These are phyloP conservation scores for Drepana arcuata DNA, from an alignment of 1,140 invertebrate genomes.

Conservation along the genomic window DNA sequence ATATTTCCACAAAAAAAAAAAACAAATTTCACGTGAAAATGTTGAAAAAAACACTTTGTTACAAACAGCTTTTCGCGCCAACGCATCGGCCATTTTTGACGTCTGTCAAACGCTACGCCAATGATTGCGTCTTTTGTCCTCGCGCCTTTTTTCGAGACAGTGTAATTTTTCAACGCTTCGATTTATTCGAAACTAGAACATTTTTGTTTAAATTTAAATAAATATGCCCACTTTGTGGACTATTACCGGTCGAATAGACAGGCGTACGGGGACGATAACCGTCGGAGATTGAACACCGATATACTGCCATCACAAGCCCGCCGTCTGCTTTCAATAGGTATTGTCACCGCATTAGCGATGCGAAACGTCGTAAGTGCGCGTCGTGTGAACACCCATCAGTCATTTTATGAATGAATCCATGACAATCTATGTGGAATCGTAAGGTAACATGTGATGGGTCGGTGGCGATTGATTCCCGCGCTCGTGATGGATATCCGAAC, in stretches of 20 bases:
- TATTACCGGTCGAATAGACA: too few relatives aligned
- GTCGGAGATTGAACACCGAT: constrained; percentile 45
- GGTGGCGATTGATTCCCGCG: constrained; percentile 46
- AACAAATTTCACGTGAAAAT: constrained; percentile 27
- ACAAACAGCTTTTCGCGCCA: constrained; percentile 60
- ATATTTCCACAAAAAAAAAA: constrained; percentile 53
- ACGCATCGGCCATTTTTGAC: constrained; percentile 58
- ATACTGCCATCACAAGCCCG: constrained; percentile 45
- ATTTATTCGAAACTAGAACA: too few relatives aligned
- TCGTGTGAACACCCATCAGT: constrained; percentile 43
- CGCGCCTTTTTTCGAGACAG: constrained; percentile 26
- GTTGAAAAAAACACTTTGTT: constrained; percentile 49
- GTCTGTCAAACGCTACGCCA: constrained; percentile 50
- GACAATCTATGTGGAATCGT: constrained; percentile 49
- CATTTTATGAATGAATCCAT: constrained; percentile 43
- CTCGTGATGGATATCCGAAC: constrained; percentile 36
- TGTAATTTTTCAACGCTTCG: constrained; percentile 17
- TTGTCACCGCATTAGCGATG: constrained; percentile 27
- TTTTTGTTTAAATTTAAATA: too few relatives aligned
- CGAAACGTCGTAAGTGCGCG: constrained; percentile 40
- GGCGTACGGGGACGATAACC: constrained; percentile 54
- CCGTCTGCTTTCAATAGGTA: constrained; percentile 63
- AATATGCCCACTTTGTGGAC: too few relatives aligned
- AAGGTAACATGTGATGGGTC: constrained; percentile 33
- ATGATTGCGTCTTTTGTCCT: constrained; percentile 50